Percentiles rank a stretch among this genome's conserved stretches.
These are phyloP conservation scores for Drosophila histrio DNA, from an alignment of 2,888 invertebrate genomes.

Conservation along the genomic window DNA sequence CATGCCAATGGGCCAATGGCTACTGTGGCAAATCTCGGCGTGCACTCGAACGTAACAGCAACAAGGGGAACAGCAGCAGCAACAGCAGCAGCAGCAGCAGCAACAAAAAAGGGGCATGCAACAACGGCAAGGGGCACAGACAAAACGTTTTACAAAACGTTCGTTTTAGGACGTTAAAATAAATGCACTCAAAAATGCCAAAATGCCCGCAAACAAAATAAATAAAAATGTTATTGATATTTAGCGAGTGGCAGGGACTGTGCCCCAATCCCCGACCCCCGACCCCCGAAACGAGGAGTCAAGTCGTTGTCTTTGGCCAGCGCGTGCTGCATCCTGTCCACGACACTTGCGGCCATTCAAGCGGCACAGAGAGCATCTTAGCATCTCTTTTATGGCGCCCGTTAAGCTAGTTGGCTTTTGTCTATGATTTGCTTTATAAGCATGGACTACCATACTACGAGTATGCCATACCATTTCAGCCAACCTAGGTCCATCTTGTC, in stretches of 20 bases:
- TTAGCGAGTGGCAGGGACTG: slow-evolving; percentile 61
- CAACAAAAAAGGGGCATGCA: slow-evolving; percentile 5
- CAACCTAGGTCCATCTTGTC: neutral
- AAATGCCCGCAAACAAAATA: slow-evolving; percentile 79
- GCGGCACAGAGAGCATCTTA: slow-evolving; percentile 46
- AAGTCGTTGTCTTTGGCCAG: slow-evolving; percentile 13
- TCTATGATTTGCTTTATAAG: slow-evolving; percentile 73
- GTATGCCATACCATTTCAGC: neutral
- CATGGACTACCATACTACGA: slow-evolving; percentile 41
- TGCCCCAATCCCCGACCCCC: neutral
- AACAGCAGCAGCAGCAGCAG: slow-evolving; percentile 7
- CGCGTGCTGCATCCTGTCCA: slow-evolving; percentile 69
- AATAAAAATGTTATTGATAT: slow-evolving; percentile 78
- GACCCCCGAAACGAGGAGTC: neutral
- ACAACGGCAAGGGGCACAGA: slow-evolving; percentile 29
- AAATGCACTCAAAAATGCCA: slow-evolving; percentile 79
- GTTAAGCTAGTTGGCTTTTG: slow-evolving; percentile 61
- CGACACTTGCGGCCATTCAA: slow-evolving; percentile 68
- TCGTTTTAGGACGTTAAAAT: slow-evolving; percentile 75
- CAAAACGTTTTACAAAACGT: slow-evolving; percentile 76
- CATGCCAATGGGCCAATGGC: slow-evolving; percentile 55
- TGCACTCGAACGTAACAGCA: slow-evolving; percentile 68
- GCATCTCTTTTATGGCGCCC: slow-evolving; percentile 63
- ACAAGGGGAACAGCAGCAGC: slow-evolving; percentile 25
- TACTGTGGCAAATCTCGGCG: slow-evolving; percentile 69